Conservation (phyloP, 2,888 invertebrate species). For the Baronia brevicornis region DNA sequence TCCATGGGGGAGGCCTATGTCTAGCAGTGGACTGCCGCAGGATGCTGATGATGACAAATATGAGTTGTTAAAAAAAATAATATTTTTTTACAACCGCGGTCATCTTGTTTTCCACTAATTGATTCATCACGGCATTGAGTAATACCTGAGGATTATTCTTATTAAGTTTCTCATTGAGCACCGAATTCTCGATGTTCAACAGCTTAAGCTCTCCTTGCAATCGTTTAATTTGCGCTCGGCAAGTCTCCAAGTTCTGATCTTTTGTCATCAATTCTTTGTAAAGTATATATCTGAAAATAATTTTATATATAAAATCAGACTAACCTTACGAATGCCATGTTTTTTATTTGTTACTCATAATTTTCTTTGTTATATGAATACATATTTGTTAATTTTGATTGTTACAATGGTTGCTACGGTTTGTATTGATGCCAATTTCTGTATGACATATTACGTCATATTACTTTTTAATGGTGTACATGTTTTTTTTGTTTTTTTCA, state of each 20-base stretch:
- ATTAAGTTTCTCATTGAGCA: slow-evolving; percentile 71
- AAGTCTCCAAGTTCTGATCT: slow-evolving; percentile 77
- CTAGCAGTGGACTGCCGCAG: too few relatives aligned
- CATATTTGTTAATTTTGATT: slow-evolving; percentile 25
- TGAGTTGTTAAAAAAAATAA: too few relatives aligned
- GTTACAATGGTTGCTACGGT: too few relatives aligned
- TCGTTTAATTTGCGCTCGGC: slow-evolving; percentile 76
- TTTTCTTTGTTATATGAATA: slow-evolving; percentile 8
- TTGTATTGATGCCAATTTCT: too few relatives aligned
- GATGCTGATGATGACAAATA: too few relatives aligned
- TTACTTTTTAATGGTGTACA: too few relatives aligned
- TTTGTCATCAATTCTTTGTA: slow-evolving; percentile 79
- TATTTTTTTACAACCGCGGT: too few relatives aligned
- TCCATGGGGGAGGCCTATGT: too few relatives aligned
- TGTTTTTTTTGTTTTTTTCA: too few relatives aligned
- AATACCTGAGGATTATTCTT: slow-evolving; percentile 53
- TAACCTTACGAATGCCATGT: slow-evolving; percentile 41
- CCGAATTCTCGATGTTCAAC: slow-evolving; percentile 76
- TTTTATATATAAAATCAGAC: slow-evolving; percentile 19
- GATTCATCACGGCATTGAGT: too few relatives aligned
- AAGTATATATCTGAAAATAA: slow-evolving; percentile 72
- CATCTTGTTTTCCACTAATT: too few relatives aligned
- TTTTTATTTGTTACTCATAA: slow-evolving; percentile 15
- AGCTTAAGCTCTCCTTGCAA: slow-evolving; percentile 79
- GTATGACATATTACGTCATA: too few relatives aligned